Evolutionary conservation across 2,797 vertebrate genomes (phyloP).

Genomic region (Melanotaenia nigrans): DNA sequence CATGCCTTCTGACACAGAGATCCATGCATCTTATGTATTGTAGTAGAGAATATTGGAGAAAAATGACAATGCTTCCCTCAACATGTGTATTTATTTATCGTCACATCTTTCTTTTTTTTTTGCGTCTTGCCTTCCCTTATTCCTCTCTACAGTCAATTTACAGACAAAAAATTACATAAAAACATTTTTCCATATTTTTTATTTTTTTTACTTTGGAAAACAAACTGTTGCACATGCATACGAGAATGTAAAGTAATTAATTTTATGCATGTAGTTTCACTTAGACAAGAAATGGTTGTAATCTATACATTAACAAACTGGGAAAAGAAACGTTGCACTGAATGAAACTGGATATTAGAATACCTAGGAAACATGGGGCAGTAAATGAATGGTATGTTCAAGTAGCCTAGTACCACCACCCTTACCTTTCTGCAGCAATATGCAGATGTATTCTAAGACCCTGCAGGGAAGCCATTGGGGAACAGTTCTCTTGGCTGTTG

Average conservation of each 20-base stretch:
- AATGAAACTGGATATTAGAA: neutral
- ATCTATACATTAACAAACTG: neutral
- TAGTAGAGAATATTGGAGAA: conserved; percentile 18
- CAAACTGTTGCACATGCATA: neutral
- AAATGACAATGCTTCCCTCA: neutral
- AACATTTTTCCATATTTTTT: neutral
- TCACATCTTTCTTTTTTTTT: too few relatives aligned
- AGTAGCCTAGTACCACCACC: neutral
- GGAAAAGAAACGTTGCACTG: neutral
- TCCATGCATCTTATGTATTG: conserved; percentile 42
- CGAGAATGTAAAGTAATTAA: neutral
- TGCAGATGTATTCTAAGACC: neutral
- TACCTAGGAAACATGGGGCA: neutral
- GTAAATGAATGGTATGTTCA: neutral
- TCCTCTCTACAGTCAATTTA: neutral
- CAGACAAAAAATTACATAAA: neutral
- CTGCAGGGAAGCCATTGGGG: too few relatives aligned
- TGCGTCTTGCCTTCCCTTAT: too few relatives aligned
- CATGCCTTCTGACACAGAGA: conserved; percentile 47
- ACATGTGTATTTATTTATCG: too few relatives aligned
- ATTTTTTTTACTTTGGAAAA: neutral
- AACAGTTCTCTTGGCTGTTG: too few relatives aligned
- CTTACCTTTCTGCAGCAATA: neutral
- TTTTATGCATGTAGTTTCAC: neutral
- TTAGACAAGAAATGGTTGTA: neutral